Evolutionary conservation across 2,797 vertebrate species (phyloP), one percentile per base, ranked within the genome.

Genomic region (Triplophysa yarkandensis): DNA sequence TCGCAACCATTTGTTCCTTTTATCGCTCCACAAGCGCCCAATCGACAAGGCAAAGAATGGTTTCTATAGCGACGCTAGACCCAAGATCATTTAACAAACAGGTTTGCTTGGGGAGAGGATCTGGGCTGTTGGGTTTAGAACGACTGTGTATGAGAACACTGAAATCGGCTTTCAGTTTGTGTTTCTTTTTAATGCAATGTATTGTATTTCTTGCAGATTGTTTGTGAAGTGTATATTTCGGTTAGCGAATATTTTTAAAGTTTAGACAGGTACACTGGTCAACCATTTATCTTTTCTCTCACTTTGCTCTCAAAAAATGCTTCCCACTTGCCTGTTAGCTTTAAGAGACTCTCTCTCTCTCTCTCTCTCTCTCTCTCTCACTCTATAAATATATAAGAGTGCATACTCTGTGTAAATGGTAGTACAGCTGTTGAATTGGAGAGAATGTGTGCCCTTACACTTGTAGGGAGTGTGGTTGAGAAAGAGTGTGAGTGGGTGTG

Each of bases 61-160:
- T 92, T 91, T 87, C 90, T 88, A 90, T 91, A 85, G 88, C 81
- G 81, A 92, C 88, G 50, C 81, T 68, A 83, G 73, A 73, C 77
- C 52, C 67, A 66, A 78, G 82, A 80, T 80, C 80, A 84, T 77
- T 85, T 68, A 32, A 44, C 77, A 82, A 80, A 79, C 52, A 76
- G 55, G 68, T 74, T 80, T 78, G 75, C 58, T 21, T 63, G 55
- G 34, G 52, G 69, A 11, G 39, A 68, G 55, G 71, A 69, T 74
- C 62, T 65, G 25, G 14, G 55, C 72, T 39, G 48, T 77, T 74
- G 32, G 63, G 41, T 30, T 61, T 67, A 52, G 66, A 65, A 75
- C 74, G 62, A 66, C 54, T 39, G 64, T 48, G 1, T 71, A 62
- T 66, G 54, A 76, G 48, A 58, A 28, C 55, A 32, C 50, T 43